A percentile compares a stretch with the other conserved stretches of the same genome.
Evolutionary conservation across 2,888 invertebrate genomes (phyloP).

Genomic region (Panorpa germanica): DNA sequence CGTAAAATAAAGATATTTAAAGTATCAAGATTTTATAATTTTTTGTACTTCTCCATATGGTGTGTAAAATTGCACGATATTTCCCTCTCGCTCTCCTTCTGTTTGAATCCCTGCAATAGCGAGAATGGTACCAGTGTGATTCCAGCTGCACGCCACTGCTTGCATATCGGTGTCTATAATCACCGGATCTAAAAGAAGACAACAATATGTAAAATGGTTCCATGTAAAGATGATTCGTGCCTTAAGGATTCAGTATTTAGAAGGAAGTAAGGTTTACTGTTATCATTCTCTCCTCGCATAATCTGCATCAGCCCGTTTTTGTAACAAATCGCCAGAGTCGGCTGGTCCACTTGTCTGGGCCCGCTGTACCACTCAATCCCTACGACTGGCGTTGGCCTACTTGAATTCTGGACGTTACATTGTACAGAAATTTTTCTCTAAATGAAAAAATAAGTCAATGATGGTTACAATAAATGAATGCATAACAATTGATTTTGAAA

Average conservation of each 20-base stretch:
- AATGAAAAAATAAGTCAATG: slow-evolving; percentile 16
- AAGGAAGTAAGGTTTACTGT: slow-evolving; percentile 18
- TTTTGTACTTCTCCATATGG: slow-evolving; percentile 63
- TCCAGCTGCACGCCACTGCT: slow-evolving; percentile 76
- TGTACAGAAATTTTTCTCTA: slow-evolving; percentile 63
- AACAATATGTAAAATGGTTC: neutral
- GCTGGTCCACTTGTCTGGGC: slow-evolving; percentile 48
- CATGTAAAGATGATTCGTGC: neutral
- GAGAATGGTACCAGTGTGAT: slow-evolving; percentile 74
- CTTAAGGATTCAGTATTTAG: slow-evolving; percentile 1
- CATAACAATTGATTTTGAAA: slow-evolving; percentile 14
- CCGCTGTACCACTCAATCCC: slow-evolving; percentile 81
- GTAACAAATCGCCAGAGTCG: slow-evolving; percentile 73
- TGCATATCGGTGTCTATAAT: slow-evolving; percentile 68
- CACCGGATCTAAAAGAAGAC: slow-evolving; percentile 37
- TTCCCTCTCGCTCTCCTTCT: slow-evolving; percentile 39
- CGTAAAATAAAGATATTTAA: slow-evolving; percentile 4
- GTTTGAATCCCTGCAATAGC: slow-evolving; percentile 61
- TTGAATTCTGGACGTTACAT: slow-evolving; percentile 24
- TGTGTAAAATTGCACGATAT: slow-evolving; percentile 80
- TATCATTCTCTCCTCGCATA: slow-evolving; percentile 79
- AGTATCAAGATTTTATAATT: neutral
- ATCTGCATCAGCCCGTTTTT: slow-evolving; percentile 73
- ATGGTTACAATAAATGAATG: neutral
- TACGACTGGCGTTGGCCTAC: slow-evolving; percentile 42